Percentiles rank a stretch among this genome's conserved stretches.
These are phyloP conservation scores for Beris chalybata DNA, from an alignment of 2,888 invertebrate genomes.

Conservation along the genomic window DNA sequence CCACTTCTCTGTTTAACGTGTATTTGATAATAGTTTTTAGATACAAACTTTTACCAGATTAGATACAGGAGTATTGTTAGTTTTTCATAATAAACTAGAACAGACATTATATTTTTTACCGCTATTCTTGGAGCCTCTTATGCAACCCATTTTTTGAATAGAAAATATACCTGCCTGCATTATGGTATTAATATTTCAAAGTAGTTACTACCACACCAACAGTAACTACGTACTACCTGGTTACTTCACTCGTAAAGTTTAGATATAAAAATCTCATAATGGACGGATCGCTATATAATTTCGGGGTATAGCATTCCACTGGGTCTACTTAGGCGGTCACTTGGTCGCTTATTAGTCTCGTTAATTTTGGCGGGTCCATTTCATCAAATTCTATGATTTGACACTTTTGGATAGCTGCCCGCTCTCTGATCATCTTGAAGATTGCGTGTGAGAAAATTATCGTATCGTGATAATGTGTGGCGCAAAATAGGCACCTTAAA, in stretches of 20 bases:
- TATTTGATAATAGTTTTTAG: too few species aligned
- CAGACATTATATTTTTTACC: too few species aligned
- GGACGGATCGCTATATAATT: slow-evolving; percentile 24
- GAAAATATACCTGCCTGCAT: too few species aligned
- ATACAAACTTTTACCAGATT: too few species aligned
- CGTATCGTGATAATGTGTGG: slow-evolving; percentile 16
- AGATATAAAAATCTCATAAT: slow-evolving; percentile 16
- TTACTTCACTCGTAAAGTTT: neutral
- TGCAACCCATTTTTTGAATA: too few species aligned
- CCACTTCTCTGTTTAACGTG: too few species aligned
- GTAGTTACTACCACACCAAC: neutral
- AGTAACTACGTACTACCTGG: neutral
- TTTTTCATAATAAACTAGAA: too few species aligned
- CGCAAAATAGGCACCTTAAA: slow-evolving; percentile 20
- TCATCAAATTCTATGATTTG: slow-evolving; percentile 31
- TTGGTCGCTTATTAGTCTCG: slow-evolving; percentile 27
- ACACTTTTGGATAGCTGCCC: slow-evolving; percentile 24
- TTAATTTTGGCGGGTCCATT: slow-evolving; percentile 7
- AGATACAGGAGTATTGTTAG: too few species aligned
- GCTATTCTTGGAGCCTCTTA: too few species aligned
- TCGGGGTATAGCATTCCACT: slow-evolving; percentile 11
- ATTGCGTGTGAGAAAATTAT: slow-evolving; percentile 26
- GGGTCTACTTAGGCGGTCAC: slow-evolving; percentile 23
- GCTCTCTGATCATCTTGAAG: slow-evolving; percentile 11
- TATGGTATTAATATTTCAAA: too few species aligned